These are phyloP conservation scores for Wiebesia pumilae DNA, from an alignment of 1,140 invertebrate genomes.

Conservation along the genomic window DNA sequence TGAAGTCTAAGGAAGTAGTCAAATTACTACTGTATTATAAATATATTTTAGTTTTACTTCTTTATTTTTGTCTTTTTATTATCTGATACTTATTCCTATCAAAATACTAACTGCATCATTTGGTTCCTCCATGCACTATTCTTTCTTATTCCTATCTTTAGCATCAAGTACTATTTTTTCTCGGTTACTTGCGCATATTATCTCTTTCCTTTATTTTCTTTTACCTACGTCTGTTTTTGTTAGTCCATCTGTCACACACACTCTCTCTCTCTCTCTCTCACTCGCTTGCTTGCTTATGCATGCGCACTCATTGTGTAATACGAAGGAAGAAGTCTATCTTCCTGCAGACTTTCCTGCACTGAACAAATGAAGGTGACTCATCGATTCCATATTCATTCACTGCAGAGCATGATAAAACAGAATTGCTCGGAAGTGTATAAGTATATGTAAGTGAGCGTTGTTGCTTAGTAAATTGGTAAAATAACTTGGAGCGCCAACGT, in stretches of 20 bases:
- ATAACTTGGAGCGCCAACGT: constrained; percentile 51
- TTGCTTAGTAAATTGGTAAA: constrained; percentile 51
- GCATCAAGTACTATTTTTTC: constrained; percentile 4
- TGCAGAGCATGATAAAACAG: constrained; percentile 60
- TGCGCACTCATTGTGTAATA: neutral
- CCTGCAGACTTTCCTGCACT: no score
- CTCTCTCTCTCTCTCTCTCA: neutral
- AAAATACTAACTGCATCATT: neutral
- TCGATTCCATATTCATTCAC: constrained; percentile 60
- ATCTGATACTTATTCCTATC: neutral
- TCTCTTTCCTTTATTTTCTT: neutral
- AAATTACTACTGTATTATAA: neutral
- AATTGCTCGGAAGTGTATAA: constrained; percentile 53
- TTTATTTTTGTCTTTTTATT: neutral
- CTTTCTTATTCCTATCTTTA: neutral
- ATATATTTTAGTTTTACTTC: neutral
- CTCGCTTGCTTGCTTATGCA: neutral
- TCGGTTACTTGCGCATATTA: neutral
- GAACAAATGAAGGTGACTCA: constrained; percentile 54
- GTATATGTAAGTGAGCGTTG: constrained; percentile 4
- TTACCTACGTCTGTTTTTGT: neutral
- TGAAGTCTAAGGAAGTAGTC: neutral
- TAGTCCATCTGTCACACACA: neutral
- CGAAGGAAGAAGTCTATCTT: neutral
- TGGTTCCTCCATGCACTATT: constrained; percentile 8